These are phyloP conservation scores for Xestobium rufovillosum DNA, from an alignment of 2,888 invertebrate species.

Conservation along the genomic window DNA sequence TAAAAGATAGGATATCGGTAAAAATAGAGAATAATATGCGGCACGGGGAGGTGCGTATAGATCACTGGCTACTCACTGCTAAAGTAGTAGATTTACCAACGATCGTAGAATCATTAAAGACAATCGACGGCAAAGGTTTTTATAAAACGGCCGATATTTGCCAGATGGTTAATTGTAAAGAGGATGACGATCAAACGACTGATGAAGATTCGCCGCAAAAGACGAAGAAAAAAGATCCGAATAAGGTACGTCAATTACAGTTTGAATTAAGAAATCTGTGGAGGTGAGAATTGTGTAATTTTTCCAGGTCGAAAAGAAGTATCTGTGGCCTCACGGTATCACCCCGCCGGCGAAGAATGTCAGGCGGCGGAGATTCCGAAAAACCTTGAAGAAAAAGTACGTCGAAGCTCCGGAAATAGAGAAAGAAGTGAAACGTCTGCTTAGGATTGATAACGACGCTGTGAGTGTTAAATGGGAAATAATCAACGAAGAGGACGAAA, in stretches of 20 bases:
- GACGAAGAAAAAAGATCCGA: slow-evolving; percentile 76
- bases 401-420: slow-evolving; percentile 97
- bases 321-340: slow-evolving; percentile 89
- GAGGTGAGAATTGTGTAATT: no score
- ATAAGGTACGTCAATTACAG: no score
- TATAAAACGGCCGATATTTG: slow-evolving; percentile 97
- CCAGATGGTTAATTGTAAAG: slow-evolving; percentile 84
- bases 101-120: slow-evolving; percentile 87
- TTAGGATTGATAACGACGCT: slow-evolving; percentile 90
- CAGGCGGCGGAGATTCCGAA: slow-evolving; percentile 82
- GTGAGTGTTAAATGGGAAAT: slow-evolving; percentile 81
- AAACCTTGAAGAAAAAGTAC: slow-evolving; percentile 93
- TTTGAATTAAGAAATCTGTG: no score
- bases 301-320: slow-evolving; percentile 93
- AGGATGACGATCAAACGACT: slow-evolving; percentile 72
- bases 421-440: slow-evolving; percentile 89
- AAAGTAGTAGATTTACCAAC: slow-evolving; percentile 90
- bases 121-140: slow-evolving; percentile 92
- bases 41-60: slow-evolving; percentile 81
- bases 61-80: slow-evolving; percentile 78
- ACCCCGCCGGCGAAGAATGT: slow-evolving; percentile 96
- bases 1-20: slow-evolving; percentile 80
- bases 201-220: slow-evolving; percentile 75
- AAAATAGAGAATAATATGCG: slow-evolving; percentile 83
- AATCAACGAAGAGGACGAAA: slow-evolving; percentile 78